phyloP scores from a whole-genome alignment of 2,113 vertebrate species.

The Ancistrus triradiatus region DNA sequence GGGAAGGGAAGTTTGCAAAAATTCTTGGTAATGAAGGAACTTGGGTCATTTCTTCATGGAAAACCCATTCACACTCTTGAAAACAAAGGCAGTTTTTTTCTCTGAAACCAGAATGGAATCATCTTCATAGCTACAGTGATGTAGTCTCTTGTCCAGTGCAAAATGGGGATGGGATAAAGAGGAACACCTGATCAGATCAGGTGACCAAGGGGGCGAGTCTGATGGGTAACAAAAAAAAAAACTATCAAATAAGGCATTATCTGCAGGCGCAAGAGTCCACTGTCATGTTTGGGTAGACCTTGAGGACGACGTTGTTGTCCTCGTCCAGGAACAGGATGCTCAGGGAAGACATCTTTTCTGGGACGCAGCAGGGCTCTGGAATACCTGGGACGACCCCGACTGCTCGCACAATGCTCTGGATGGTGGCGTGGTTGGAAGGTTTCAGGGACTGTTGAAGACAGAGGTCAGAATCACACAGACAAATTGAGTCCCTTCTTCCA shows the following conservation, averaged over 20 bases:
- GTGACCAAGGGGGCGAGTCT: conserved; percentile 16
- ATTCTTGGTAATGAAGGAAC: not conserved
- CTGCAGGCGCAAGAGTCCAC: conserved; percentile 93
- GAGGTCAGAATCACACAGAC: not conserved
- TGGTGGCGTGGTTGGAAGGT: conserved; percentile 95
- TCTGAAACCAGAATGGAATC: conserved; percentile 7
- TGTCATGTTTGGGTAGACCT: conserved; percentile 97
- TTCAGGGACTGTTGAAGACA: conserved; percentile 79
- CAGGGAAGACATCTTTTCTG: conserved; percentile 93
- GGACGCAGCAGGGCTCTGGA: conserved; percentile 93
- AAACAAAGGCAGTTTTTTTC: conserved; percentile 13
- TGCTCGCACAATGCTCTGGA: conserved; percentile 94
- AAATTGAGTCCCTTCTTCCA: no score
- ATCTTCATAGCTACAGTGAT: conserved; percentile 38
- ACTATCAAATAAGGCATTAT: conserved; percentile 60
- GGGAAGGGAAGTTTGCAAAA: not conserved
- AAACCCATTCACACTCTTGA: conserved; percentile 12
- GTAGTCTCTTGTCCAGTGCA: conserved; percentile 59
- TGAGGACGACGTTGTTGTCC: conserved; percentile 93
- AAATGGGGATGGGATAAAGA: conserved; percentile 40
- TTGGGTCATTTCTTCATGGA: conserved; percentile 22
- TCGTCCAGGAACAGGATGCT: conserved; percentile 95
- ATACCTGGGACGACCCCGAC: conserved; percentile 87
- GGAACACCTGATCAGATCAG: not conserved
- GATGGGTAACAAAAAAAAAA: not conserved